A percentile compares a stretch with the other conserved stretches of the same genome.
Evolutionary conservation across 2,888 invertebrate genomes (phyloP).

Genomic region (Himalopsyche japonica): DNA sequence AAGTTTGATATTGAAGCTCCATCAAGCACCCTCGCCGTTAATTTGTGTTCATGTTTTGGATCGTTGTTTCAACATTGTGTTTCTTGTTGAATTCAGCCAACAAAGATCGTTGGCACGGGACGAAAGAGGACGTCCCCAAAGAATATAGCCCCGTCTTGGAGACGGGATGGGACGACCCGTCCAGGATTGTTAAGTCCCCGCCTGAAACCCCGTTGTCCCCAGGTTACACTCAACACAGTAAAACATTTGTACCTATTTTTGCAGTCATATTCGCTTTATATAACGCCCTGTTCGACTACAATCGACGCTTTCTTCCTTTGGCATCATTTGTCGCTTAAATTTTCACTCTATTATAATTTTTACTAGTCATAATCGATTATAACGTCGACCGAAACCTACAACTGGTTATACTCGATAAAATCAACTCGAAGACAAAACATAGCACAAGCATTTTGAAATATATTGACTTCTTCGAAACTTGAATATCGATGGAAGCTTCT

Average conservation of each 20-base stretch:
- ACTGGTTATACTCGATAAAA: no score
- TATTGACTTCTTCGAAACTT: no score
- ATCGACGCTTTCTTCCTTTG: background rate
- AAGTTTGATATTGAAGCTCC: no score
- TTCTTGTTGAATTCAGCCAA: background rate
- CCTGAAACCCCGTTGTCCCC: background rate
- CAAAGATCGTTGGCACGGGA: conserved; percentile 37
- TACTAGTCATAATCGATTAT: no score
- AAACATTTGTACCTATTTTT: background rate
- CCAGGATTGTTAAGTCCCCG: conserved; percentile 23
- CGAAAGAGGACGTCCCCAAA: conserved; percentile 33
- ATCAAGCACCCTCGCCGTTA: no score
- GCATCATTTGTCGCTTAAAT: background rate
- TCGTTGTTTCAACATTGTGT: background rate
- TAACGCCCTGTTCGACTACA: background rate
- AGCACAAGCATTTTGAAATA: no score
- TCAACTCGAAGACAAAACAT: no score
- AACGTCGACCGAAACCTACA: no score
- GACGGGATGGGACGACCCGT: conserved; percentile 45
- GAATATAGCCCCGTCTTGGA: background rate
- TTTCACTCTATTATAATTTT: no score
- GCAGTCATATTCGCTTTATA: background rate
- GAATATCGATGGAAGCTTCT: no score
- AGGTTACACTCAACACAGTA: conserved; percentile 5
- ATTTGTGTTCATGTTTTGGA: background rate